Evolutionary conservation across 2,888 invertebrate species (phyloP).

Genomic region (Eristalis tenax): DNA sequence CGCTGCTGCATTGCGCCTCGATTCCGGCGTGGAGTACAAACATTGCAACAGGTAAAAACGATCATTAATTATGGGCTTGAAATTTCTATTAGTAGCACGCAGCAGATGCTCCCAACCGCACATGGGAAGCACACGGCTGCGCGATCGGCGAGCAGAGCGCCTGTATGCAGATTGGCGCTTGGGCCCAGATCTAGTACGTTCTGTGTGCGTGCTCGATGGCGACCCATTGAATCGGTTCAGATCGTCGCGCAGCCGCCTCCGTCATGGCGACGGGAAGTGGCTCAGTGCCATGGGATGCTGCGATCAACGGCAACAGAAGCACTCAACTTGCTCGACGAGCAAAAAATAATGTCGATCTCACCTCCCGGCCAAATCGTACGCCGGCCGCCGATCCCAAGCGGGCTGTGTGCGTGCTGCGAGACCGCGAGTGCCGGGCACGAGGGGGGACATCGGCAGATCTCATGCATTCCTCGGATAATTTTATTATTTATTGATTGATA

Average conservation of each 20-base stretch:
- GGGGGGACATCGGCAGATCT: constrained; percentile 52
- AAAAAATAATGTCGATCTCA: constrained; percentile 60
- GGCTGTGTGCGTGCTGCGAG: background rate
- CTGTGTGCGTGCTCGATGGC: constrained; percentile 41
- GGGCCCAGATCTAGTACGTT: constrained; percentile 39
- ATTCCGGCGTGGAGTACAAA: constrained; percentile 60
- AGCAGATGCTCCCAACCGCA: constrained; percentile 60
- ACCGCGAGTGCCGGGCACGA: background rate
- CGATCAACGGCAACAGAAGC: constrained; percentile 53
- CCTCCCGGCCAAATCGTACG: constrained; percentile 49
- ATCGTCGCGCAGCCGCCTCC: constrained; percentile 25
- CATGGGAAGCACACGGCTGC: background rate
- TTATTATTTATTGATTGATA: constrained; percentile 71
- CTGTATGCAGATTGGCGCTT: constrained; percentile 66
- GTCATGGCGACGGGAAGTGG: constrained; percentile 63
- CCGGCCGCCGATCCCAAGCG: background rate
- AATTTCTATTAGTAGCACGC: constrained; percentile 74
- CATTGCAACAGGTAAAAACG: constrained; percentile 73
- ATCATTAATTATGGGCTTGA: constrained; percentile 74
- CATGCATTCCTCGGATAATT: constrained; percentile 66
- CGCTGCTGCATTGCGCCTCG: constrained; percentile 12
- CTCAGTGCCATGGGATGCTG: constrained; percentile 56
- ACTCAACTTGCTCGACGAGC: constrained; percentile 38
- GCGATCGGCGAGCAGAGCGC: background rate
- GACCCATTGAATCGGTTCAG: constrained; percentile 61